Base-by-base conservation (phyloP, 2,797 vertebrate genomes). In the Gadopsis bispinosus region DNA sequence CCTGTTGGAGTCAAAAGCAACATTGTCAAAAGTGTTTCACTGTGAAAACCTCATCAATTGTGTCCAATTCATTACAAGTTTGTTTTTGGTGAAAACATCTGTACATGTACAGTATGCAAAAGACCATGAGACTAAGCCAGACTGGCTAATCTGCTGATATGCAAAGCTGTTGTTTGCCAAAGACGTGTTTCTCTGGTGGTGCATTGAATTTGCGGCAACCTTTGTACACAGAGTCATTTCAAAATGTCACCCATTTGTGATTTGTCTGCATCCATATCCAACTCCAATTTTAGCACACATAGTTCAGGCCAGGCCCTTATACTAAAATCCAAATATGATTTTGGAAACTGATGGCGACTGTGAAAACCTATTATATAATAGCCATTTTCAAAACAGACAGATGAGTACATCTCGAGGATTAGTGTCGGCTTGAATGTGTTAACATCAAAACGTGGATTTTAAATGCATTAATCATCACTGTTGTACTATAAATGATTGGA, bases 61-160 rank as follows among this genome's bases (percentile, higher is more conserved):
- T 60, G 17, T 39, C 14, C 43, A 16, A 5, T 33, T 29, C 35
- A 53, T 2, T 54, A 7, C 5, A 54, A 48, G 39, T 10, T 2
- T 53, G 8, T 55, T 13, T 19, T 26, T 17, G 20, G 7, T 12
- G 22, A 58, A 31, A 37, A n/a, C 55, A 43, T 43, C 47, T 45
- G 43, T 16, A 33, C 12, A 14, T 2, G 4, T 26, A 26, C 13
- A 19, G 43, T 7, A 69, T 43, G 68, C 64, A 80, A 69, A 83
- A n/a, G 1, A 67, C 1, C 1, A 14, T 45, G 37, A 59, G 39
- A 48, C 7, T 16, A 17, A 75, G 11, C 5, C 51, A 41, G 4
- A 29, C 37, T 17, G 61, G 41, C 11, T 20, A 1, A 58, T 26
- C 19, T 61, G 20, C 9, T n/a, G 31, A 74, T 73, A 0, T 75